Evolutionary conservation across 2,888 invertebrate genomes (phyloP).

Genomic region (Azorinus chamasolen): DNA sequence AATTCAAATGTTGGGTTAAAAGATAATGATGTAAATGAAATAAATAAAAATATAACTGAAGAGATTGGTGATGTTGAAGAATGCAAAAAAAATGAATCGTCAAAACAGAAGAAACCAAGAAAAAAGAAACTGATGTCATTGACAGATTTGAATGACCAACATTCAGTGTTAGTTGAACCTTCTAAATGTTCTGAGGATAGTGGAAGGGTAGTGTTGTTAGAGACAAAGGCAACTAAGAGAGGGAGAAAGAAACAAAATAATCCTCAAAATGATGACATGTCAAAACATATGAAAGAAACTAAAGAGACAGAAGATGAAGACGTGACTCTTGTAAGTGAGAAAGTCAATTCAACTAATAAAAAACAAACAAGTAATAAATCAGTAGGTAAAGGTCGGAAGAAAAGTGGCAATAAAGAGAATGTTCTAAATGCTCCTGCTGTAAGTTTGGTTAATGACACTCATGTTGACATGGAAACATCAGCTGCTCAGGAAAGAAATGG

Average conservation of each 20-base stretch:
- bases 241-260: conserved; percentile 9
- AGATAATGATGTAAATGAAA: no score
- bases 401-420: conserved; percentile 3
- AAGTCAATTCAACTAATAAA: no score
- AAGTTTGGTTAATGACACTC: conserved; percentile 47
- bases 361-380: no score
- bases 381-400: no score
- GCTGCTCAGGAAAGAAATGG: not conserved
- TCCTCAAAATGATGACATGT: not conserved
- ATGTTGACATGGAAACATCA: not conserved
- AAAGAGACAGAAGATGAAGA: no score
- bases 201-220: conserved; percentile 7
- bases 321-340: no score
- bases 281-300: no score
- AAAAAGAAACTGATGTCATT: conserved; percentile 71
- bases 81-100: no score
- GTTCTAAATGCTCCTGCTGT: not conserved
- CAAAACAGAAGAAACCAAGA: conserved; percentile 34
- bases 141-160: conserved; percentile 60
- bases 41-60: no score
- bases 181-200: conserved; percentile 51
- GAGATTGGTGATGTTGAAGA: no score
- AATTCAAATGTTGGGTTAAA: not conserved
- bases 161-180: conserved; percentile 66
- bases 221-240: not conserved